Conservation (phyloP, 2,888 invertebrate species). For the Brachylomia viminalis region DNA sequence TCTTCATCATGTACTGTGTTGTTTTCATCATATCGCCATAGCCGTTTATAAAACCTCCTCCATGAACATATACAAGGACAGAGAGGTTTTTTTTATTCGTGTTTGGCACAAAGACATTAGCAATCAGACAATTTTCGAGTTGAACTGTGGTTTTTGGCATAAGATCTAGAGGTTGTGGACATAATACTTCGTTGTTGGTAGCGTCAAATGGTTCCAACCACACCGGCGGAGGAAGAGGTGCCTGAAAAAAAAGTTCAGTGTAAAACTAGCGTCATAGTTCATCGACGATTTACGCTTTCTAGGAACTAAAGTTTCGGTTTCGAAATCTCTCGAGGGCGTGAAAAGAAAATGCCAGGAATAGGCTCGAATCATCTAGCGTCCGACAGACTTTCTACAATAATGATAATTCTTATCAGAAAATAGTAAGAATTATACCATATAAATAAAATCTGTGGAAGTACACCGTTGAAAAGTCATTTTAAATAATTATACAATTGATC, state of each 20-base stretch:
- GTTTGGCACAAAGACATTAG: constrained; percentile 69
- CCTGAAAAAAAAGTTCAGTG: constrained; percentile 41
- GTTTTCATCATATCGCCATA: background rate
- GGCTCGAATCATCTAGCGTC: too few relatives aligned
- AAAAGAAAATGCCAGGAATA: too few relatives aligned
- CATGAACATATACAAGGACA: constrained; percentile 71
- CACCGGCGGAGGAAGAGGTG: constrained; percentile 57
- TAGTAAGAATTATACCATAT: too few relatives aligned
- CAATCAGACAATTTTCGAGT: constrained; percentile 67
- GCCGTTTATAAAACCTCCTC: constrained; percentile 62
- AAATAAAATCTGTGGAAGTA: too few relatives aligned
- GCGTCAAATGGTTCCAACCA: constrained; percentile 57
- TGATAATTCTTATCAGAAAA: too few relatives aligned
- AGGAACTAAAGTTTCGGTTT: too few relatives aligned
- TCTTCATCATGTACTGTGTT: constrained; percentile 21
- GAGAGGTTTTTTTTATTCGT: constrained; percentile 67
- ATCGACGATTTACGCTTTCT: too few relatives aligned
- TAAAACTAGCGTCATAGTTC: background rate
- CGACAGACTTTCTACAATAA: too few relatives aligned
- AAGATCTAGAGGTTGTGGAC: constrained; percentile 38
- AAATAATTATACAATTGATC: too few relatives aligned
- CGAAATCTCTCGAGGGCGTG: too few relatives aligned
- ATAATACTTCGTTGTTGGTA: constrained; percentile 39
- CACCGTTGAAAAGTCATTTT: too few relatives aligned
- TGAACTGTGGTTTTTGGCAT: background rate